Conservation (phyloP, 2,113 vertebrate species). For the Gobio gobio region DNA sequence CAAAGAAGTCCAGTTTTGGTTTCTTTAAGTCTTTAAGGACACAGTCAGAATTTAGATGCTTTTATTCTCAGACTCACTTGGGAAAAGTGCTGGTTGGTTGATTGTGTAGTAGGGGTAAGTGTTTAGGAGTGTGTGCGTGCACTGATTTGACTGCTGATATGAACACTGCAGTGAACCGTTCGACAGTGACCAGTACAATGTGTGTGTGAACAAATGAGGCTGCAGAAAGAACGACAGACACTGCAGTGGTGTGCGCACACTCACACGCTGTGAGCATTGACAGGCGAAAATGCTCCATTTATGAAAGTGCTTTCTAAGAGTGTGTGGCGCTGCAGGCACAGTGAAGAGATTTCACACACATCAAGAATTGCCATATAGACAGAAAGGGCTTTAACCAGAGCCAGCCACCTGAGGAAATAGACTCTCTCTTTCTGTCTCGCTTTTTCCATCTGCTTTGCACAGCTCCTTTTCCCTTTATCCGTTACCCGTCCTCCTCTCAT, state of each 20-base stretch:
- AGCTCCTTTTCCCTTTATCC: not conserved
- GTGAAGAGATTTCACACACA: constrained; percentile 54
- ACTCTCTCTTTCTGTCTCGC: not conserved
- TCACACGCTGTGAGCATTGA: not conserved
- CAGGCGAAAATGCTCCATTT: not conserved
- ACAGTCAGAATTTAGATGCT: not conserved
- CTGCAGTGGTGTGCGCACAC: not conserved
- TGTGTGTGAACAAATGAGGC: constrained; percentile 14
- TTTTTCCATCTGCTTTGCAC: constrained; percentile 4
- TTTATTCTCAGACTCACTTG: not conserved
- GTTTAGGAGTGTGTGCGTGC: not conserved
- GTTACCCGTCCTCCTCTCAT: not conserved
- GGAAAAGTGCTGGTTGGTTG: not conserved
- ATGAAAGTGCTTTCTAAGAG: constrained; percentile 35
- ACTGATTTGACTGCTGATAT: constrained; percentile 15
- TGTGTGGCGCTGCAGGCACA: constrained; percentile 46
- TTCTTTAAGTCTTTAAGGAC: not conserved
- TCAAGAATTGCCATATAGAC: constrained; percentile 28
- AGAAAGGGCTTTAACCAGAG: constrained; percentile 28
- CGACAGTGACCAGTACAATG: constrained; percentile 13
- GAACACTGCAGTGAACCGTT: constrained; percentile 26
- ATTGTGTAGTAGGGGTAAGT: not conserved
- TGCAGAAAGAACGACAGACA: constrained; percentile 8
- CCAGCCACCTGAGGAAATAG: constrained; percentile 23
- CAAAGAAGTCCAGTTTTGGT: not conserved